Evolutionary conservation across 2,797 vertebrate species (phyloP).

Genomic region (Agapornis canus): DNA sequence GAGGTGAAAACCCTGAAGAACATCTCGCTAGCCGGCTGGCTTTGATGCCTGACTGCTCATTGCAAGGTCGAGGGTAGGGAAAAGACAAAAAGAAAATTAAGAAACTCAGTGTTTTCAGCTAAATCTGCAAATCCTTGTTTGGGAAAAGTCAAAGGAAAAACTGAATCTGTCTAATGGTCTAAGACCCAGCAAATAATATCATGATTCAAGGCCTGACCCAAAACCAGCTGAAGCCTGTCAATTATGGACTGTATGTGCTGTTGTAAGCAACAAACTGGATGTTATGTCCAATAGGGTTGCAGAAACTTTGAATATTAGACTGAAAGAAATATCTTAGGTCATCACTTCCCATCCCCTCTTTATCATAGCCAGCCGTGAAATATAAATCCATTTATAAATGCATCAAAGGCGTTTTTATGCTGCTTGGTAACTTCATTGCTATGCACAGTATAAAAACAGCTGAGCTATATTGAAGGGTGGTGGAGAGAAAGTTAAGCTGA

Average conservation of each 20-base stretch:
- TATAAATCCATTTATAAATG: background rate
- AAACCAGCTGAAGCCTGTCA: background rate
- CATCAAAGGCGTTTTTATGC: background rate
- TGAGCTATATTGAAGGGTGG: background rate
- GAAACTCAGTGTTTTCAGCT: background rate
- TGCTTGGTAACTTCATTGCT: background rate
- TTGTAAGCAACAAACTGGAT: background rate
- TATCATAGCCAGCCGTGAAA: background rate
- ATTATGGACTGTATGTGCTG: background rate
- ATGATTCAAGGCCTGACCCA: background rate
- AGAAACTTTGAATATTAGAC: background rate
- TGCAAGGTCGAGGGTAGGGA: background rate
- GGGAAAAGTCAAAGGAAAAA: background rate
- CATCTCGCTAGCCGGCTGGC: fast-evolving
- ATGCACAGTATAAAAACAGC: background rate
- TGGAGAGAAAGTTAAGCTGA: background rate
- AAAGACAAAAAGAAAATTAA: background rate
- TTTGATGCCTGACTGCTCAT: background rate
- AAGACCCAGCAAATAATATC: background rate
- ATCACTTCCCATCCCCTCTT: background rate
- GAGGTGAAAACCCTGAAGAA: background rate
- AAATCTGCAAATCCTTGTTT: background rate
- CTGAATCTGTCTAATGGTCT: background rate
- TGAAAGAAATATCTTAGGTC: background rate
- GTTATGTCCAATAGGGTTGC: background rate